These are phyloP conservation scores for Triplophysa tibetana DNA, from an alignment of 2,113 vertebrate species.

Conservation along the genomic window DNA sequence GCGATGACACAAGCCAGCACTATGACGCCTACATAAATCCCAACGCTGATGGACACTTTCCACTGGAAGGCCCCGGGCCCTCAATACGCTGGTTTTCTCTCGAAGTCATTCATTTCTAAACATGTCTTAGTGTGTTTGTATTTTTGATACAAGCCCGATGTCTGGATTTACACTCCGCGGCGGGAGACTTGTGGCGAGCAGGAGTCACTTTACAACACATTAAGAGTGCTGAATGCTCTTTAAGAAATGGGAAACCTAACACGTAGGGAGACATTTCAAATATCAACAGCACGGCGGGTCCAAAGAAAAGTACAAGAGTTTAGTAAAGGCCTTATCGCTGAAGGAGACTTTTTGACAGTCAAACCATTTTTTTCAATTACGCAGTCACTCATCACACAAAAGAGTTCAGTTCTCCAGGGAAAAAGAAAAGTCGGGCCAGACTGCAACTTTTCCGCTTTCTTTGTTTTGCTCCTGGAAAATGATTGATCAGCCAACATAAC, in stretches of 20 bases:
- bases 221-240: constrained; percentile 38
- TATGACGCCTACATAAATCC: constrained; percentile 71
- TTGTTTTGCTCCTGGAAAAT: constrained; percentile 43
- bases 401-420: constrained; percentile 32
- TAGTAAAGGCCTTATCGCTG: constrained; percentile 39
- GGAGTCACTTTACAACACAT: constrained; percentile 56
- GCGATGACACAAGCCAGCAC: constrained; percentile 61
- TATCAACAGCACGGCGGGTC: constrained; percentile 8
- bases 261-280: constrained; percentile 28
- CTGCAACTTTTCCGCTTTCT: constrained; percentile 30
- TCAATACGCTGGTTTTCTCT: constrained; percentile 33
- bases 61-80: constrained; percentile 28
- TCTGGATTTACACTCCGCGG: constrained; percentile 60
- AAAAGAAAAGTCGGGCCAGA: neutral
- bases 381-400: constrained; percentile 13
- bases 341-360: constrained; percentile 17
- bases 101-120: constrained; percentile 55
- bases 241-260: constrained; percentile 50
- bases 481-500: constrained; percentile 50
- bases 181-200: constrained; percentile 58
- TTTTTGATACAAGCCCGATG: constrained; percentile 61
- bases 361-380: constrained; percentile 12
- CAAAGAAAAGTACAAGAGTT: constrained; percentile 39
- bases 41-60: constrained; percentile 58
- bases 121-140: constrained; percentile 58